Conservation (phyloP, 2,888 invertebrate genomes). For the Drosophila buzzatii region DNA sequence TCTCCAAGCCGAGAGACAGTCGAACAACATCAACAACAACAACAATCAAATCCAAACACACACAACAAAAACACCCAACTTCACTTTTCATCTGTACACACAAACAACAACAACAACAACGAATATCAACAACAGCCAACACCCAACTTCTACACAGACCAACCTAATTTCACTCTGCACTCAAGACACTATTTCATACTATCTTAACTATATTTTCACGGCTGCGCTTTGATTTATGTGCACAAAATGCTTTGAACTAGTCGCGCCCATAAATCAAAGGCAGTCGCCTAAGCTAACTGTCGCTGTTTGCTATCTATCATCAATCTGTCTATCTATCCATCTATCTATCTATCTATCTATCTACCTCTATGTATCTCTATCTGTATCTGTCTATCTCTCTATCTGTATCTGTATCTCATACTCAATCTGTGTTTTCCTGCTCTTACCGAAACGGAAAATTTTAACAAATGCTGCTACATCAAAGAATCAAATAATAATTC, state of each 20-base stretch:
- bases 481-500: slow-evolving; percentile 80
- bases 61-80: slow-evolving; percentile 36
- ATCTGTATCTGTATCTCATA: slow-evolving; percentile 43
- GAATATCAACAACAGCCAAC: slow-evolving; percentile 38
- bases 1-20: slow-evolving; percentile 51
- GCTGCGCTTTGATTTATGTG: slow-evolving; percentile 66
- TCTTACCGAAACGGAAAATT: slow-evolving; percentile 69
- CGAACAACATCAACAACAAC: slow-evolving; percentile 19
- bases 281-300: slow-evolving; percentile 42
- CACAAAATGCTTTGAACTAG: slow-evolving; percentile 83
- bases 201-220: slow-evolving; percentile 47
- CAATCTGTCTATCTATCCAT: slow-evolving; percentile 44
- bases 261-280: slow-evolving; percentile 76
- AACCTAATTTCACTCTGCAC: slow-evolving; percentile 52
- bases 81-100: slow-evolving; percentile 63
- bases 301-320: slow-evolving; percentile 45
- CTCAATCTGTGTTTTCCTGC: slow-evolving; percentile 43
- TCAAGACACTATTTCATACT: slow-evolving; percentile 12
- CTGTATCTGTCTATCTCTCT: slow-evolving; percentile 49
- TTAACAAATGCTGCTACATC: slow-evolving; percentile 74
- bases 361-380: slow-evolving; percentile 40
- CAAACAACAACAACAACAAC: slow-evolving; percentile 41
- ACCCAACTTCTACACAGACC: slow-evolving; percentile 34
- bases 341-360: slow-evolving; percentile 32
- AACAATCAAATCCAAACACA: slow-evolving; percentile 34